Evolutionary conservation across 1,140 invertebrate genomes (phyloP).

Genomic region (Lasaia peninsularis): DNA sequence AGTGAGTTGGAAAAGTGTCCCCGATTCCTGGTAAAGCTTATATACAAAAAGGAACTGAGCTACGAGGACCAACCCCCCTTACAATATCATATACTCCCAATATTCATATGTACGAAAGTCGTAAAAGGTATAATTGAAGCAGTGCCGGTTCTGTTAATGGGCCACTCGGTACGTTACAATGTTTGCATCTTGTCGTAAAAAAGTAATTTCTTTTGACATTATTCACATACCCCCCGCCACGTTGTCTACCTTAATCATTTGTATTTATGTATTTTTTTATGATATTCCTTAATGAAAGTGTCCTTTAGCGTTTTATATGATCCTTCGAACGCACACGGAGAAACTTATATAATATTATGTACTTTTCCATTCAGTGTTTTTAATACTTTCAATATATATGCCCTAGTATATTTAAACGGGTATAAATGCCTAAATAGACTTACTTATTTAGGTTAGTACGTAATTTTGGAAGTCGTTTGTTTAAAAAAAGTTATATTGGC

Average conservation of each 20-base stretch:
- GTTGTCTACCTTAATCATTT: conserved; percentile 64
- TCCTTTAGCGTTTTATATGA: conserved; percentile 38
- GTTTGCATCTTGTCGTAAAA: conserved; percentile 54
- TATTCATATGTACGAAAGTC: conserved; percentile 12
- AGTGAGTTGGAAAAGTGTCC: no score
- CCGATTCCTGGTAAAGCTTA: no score
- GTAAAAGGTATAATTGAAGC: conserved; percentile 42
- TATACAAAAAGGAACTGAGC: no score
- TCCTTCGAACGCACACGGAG: conserved; percentile 3
- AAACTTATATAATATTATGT: conserved; percentile 26
- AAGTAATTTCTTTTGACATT: conserved; percentile 45
- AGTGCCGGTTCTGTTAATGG: conserved; percentile 35
- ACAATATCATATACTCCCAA: no score
- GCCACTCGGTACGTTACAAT: conserved; percentile 38
- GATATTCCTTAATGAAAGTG: conserved; percentile 54
- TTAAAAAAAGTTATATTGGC: no score
- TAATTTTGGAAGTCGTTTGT: no score
- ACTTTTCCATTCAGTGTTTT: conserved; percentile 19
- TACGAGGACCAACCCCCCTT: no score
- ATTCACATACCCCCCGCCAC: conserved; percentile 40
- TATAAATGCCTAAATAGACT: no score
- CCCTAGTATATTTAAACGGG: no score
- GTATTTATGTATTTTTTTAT: conserved; percentile 69
- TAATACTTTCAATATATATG: no score
- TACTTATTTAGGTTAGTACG: no score